Evolutionary conservation across 2,797 vertebrate species (phyloP).

Genomic region (Cynodonichthys magdalenae): DNA sequence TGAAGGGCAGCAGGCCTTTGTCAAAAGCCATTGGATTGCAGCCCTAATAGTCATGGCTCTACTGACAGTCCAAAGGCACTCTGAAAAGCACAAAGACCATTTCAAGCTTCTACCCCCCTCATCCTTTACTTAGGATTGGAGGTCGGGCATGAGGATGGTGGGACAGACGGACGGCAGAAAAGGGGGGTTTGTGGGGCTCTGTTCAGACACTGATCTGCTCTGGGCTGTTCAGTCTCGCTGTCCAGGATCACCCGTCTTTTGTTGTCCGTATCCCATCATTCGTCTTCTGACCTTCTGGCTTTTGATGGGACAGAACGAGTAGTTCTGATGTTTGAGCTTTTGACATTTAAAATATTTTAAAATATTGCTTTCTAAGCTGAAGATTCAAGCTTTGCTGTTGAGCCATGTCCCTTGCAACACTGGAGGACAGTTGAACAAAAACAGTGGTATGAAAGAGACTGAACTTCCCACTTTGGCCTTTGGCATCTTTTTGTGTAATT

Average conservation of each 20-base stretch:
- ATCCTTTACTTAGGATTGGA: slow-evolving; percentile 28
- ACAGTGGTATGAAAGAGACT: too few relatives aligned
- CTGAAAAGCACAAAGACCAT: slow-evolving; percentile 60
- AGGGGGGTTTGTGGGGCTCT: slow-evolving; percentile 37
- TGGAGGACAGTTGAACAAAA: too few relatives aligned
- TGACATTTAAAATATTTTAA: not conserved
- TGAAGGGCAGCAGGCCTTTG: slow-evolving; percentile 23
- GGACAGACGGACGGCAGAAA: slow-evolving; percentile 64
- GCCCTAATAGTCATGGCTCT: slow-evolving; percentile 28
- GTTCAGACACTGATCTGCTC: slow-evolving; percentile 72
- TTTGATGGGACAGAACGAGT: slow-evolving; percentile 33
- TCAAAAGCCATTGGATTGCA: slow-evolving; percentile 27
- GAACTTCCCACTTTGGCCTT: slow-evolving; percentile 10
- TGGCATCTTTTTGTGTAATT: slow-evolving; percentile 16
- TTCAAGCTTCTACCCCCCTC: slow-evolving; percentile 36
- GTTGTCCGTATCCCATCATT: slow-evolving; percentile 50
- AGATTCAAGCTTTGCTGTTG: not conserved
- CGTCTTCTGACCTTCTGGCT: slow-evolving; percentile 29
- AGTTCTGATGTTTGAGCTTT: slow-evolving; percentile 23
- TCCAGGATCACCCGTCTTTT: slow-evolving; percentile 64
- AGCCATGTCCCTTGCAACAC: too few relatives aligned
- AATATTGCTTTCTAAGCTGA: not conserved
- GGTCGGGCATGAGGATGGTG: slow-evolving; percentile 44
- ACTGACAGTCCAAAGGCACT: slow-evolving; percentile 52
- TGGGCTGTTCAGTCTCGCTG: slow-evolving; percentile 74